Base-by-base conservation (phyloP, 2,113 vertebrate species). In the Edolisoma coerulescens region DNA sequence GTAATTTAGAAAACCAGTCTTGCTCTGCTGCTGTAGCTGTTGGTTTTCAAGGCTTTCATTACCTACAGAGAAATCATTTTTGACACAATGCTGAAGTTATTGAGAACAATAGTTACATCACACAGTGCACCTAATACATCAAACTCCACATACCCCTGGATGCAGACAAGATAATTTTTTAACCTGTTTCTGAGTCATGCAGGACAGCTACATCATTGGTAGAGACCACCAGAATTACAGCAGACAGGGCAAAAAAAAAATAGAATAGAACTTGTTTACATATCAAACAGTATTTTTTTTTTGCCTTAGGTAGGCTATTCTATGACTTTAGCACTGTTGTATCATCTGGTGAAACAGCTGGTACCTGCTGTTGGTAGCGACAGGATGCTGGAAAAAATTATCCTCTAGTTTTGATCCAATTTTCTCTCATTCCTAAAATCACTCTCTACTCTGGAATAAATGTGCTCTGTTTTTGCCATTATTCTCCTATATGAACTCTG, bases 11-110 rank as follows among this genome's bases (percentile, higher is more conserved):
- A 96, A 75, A 87, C 63, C 35, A 59, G 18, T 77, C 67, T 93
- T 68, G 24, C 71, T 84, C 23, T 89, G 63, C 87, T 70, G 57
- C 71, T 73, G 63, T 89, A 95, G 95, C 57, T 89, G 70, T 11
- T 94, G 71, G 27, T 67, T 94, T 93, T 88, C 85, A 86, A 90
- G 75, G n/a, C 52, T 96, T 96, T 90, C 87, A 84, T 90, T 84
- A 74, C 79, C 47, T 64, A 35, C 54, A 70, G 47, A 94, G 76
- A 93, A 93, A 92, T 95, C 39, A 80, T 75, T 87, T 88, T 94
- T 91, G 93, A 80, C 85, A 91, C 84, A 84, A 68, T 44, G 59
- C 70, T 77, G 71, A 44, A 85, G 63, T 74, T 93, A 91, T 20
- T 80, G 84, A 94, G 87, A 95, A 56, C 68, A 77, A 68, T 37